Percentiles rank a stretch among this genome's conserved stretches.
These are phyloP conservation scores for Heterocephalus glaber DNA, from an alignment of 2,113 vertebrate species.

Conservation along the genomic window DNA sequence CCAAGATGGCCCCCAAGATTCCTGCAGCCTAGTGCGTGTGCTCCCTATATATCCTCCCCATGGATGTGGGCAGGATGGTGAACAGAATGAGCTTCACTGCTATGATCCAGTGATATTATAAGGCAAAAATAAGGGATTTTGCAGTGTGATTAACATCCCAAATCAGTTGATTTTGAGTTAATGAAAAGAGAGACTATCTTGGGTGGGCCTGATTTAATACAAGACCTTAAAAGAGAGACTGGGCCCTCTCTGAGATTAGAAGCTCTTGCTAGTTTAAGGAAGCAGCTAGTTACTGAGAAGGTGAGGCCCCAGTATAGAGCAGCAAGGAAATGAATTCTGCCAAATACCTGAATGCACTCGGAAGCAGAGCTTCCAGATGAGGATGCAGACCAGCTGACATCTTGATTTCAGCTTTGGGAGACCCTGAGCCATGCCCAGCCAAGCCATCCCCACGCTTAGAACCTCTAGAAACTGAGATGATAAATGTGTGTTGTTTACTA, in stretches of 20 bases:
- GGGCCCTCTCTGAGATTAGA: neutral
- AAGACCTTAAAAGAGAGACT: constrained; percentile 8
- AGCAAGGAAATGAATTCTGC: neutral
- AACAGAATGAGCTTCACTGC: neutral
- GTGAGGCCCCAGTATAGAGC: neutral
- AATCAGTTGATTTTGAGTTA: neutral
- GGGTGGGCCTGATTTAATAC: neutral
- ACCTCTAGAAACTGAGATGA: neutral
- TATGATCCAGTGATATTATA: neutral
- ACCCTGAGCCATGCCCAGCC: neutral
- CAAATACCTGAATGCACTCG: neutral
- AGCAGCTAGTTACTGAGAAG: neutral
- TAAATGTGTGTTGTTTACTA: neutral
- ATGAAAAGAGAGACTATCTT: neutral
- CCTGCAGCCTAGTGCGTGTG: too few species aligned
- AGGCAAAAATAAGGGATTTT: neutral
- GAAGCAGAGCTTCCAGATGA: neutral
- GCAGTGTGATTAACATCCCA: neutral
- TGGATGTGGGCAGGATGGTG: neutral
- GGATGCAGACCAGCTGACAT: neutral
- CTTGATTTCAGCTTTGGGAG: neutral
- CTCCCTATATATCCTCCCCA: neutral
- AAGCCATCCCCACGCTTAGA: neutral
- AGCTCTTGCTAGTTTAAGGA: neutral
- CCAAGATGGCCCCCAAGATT: neutral